Base-by-base conservation (phyloP, 2,888 invertebrate species). In the Thecophora atra region DNA sequence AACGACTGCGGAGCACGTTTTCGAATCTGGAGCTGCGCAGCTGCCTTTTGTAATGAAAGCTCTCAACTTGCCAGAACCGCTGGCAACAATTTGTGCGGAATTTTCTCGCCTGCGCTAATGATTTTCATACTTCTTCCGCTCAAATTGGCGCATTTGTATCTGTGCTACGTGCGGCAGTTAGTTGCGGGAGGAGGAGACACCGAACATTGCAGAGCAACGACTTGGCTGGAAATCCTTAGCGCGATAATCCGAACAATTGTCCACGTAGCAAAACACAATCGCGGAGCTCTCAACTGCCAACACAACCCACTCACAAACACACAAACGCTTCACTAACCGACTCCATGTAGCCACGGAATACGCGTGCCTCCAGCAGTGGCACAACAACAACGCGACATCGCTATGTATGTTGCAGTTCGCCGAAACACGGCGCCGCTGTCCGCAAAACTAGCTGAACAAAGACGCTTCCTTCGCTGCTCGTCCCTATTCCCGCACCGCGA, bases 131-230 rank as follows among this genome's bases (percentile, higher is more conserved):
- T 56, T 67, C 24, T 30, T 42, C 51, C 56, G 21, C 21, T 28
- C 37, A 67, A 67, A 67, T 56, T 56, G 54, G 42, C 67, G 37
- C 67, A 67, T 67, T 66, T 67, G 67, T 67, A 52, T 54, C 67
- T 30, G 52, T 17, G 42, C 47, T 67, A 67, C 67, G 67, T 67
- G 67, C 8, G 21, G 54, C 52, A 37, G 56, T 54, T 56, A 47
- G 21, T 64, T 42, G 64, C 37, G 24, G 19, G n/a, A 15, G 44
- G 15, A 42, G n/a, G 21, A n/a, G 7, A 2, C n/a, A 54, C 8
- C 54, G 54, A 7, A 19, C n/a, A 58, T 28, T 28, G 26, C 58
- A 24, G 28, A 24, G 26, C 24, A 58, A 24, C 58, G 28, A 58
- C 17, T 26, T 26, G 13, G 58, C 58, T 58, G 58, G 58, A 58